A percentile compares a stretch with the other conserved stretches of the same genome.
These are phyloP conservation scores for Xerus rutilus DNA, from an alignment of 2,797 vertebrate species.

Conservation along the genomic window DNA sequence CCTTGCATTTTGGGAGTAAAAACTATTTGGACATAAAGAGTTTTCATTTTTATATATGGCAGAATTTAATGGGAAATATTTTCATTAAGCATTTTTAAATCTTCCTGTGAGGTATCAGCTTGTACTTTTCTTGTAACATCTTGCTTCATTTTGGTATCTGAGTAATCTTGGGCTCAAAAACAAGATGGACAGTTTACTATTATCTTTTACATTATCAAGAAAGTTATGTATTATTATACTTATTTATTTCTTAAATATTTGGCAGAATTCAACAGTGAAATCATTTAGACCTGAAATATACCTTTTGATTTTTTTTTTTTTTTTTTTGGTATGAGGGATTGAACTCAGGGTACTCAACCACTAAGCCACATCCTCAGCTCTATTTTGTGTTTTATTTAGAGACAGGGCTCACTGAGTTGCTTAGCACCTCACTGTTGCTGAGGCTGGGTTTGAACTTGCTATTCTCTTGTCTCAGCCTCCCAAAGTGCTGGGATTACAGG, in stretches of 20 bases:
- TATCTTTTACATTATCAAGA: not conserved
- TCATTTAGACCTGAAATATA: not conserved
- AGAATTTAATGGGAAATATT: not conserved
- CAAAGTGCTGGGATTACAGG: too few relatives aligned
- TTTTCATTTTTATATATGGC: not conserved
- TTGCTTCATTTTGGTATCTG: not conserved
- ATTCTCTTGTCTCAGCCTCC: too few relatives aligned
- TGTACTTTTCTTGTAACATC: not conserved
- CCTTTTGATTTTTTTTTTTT: not conserved
- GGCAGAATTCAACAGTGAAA: not conserved
- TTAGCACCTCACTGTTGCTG: too few relatives aligned
- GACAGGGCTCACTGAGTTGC: too few relatives aligned
- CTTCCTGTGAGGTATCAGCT: not conserved
- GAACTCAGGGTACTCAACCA: too few relatives aligned
- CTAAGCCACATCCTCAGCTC: too few relatives aligned
- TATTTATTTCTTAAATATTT: constrained; percentile 22
- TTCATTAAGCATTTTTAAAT: not conserved
- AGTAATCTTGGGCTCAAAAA: not conserved
- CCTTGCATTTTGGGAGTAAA: not conserved
- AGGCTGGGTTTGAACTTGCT: too few relatives aligned
- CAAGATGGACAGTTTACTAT: not conserved
- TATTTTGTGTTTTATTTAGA: too few relatives aligned
- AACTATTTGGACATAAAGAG: not conserved
- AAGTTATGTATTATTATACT: not conserved
- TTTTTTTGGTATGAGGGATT: too few relatives aligned